A percentile compares a stretch with the other conserved stretches of the same genome.
phyloP scores from a whole-genome alignment of 2,113 vertebrate genomes.

The Noctilio leporinus region DNA sequence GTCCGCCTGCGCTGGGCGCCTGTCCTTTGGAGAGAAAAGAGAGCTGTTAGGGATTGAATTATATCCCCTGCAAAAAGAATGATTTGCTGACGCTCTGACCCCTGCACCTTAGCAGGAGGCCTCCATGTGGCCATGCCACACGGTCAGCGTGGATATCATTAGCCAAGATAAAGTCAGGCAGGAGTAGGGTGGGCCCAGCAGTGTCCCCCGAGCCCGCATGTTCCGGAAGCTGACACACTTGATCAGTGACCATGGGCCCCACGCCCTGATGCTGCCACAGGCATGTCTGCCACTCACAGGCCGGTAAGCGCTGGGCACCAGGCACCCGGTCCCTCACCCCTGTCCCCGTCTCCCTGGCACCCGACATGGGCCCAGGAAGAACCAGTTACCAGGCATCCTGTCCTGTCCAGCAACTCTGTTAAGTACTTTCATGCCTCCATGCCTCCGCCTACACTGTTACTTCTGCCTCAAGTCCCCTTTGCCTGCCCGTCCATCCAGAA shows the following conservation, averaged over 20 bases:
- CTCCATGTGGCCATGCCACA: not conserved
- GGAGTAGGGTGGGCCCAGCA: not conserved
- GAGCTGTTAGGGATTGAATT: not conserved
- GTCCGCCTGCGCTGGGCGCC: not conserved
- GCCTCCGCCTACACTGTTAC: not conserved
- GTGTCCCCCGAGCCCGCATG: not conserved
- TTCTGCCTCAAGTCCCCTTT: not conserved
- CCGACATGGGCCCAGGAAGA: not conserved
- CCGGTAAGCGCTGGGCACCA: no score
- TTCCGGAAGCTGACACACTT: not conserved
- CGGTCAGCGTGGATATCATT: not conserved
- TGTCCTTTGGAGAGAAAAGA: not conserved
- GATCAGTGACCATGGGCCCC: not conserved
- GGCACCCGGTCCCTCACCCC: not conserved
- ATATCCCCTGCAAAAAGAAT: not conserved
- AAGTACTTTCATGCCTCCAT: not conserved
- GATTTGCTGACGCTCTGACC: not conserved
- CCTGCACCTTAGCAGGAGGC: not conserved
- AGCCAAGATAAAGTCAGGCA: not conserved
- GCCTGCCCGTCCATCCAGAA: not conserved
- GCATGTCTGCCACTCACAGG: not conserved
- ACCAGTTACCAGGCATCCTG: not conserved
- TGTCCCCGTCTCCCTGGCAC: not conserved
- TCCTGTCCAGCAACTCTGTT: not conserved
- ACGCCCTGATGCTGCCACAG: not conserved